Evolutionary conservation across 1,140 invertebrate genomes (phyloP).

Genomic region (Tetramorium parvispinum): DNA sequence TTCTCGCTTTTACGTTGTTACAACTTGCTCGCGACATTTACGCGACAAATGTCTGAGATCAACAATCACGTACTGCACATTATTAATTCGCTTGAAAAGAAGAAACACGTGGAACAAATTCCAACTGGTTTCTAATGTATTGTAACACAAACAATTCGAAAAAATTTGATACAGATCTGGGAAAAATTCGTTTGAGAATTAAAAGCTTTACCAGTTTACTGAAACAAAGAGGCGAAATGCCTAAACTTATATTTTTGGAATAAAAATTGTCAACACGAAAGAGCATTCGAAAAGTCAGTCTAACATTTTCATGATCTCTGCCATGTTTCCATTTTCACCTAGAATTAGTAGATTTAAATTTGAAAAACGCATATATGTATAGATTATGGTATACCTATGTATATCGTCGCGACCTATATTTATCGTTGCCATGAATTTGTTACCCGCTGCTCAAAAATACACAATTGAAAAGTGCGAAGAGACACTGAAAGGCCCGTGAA

Average conservation of each 20-base stretch:
- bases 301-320: not conserved
- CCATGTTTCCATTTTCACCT: not conserved
- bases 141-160: not conserved
- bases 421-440: constrained; percentile 69
- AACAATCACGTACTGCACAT: not conserved
- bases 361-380: not conserved
- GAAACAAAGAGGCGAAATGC: not conserved
- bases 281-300: not conserved
- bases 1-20: not conserved
- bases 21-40: not conserved
- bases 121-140: not conserved
- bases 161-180: not conserved
- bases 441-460: constrained; percentile 79
- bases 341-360: not conserved
- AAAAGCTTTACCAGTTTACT: not conserved
- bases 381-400: too few species aligned
- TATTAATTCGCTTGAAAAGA: not conserved
- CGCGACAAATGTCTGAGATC: too few species aligned
- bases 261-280: not conserved
- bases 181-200: not conserved
- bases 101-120: not conserved
- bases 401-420: not conserved
- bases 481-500: constrained; percentile 57
- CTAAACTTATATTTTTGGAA: not conserved
- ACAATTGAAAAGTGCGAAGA: constrained; percentile 77